These are phyloP conservation scores for Steinernema scapterisci DNA, from an alignment of 2,888 invertebrate species.

Conservation along the genomic window DNA sequence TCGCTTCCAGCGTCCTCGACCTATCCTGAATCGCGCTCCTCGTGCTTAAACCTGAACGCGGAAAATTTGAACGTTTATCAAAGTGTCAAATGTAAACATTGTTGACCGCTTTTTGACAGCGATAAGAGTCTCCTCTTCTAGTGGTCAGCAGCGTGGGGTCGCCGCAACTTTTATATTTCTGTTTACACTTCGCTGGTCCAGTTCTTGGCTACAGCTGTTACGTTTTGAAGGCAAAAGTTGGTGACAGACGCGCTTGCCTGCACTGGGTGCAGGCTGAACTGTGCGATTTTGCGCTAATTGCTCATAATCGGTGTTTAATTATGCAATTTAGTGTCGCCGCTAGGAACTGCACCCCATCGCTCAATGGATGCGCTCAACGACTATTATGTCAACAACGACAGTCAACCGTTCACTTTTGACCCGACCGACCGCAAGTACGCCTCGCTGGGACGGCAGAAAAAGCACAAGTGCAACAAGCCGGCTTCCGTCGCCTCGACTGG, in stretches of 20 bases:
- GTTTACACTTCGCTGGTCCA: conserved; percentile 1
- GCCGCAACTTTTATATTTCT: conserved; percentile 19
- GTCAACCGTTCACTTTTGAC: conserved; percentile 23
- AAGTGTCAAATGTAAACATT: too few species aligned
- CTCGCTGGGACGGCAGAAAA: conserved; percentile 20
- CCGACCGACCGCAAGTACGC: conserved; percentile 22
- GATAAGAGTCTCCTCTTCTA: not conserved
- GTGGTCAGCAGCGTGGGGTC: not conserved
- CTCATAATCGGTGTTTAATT: conserved; percentile 23
- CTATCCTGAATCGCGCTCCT: too few species aligned
- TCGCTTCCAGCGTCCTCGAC: too few species aligned
- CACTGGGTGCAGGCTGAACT: not conserved
- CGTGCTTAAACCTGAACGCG: too few species aligned
- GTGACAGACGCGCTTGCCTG: conserved; percentile 1
- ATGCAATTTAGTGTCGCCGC: conserved; percentile 31
- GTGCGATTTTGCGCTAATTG: conserved; percentile 14
- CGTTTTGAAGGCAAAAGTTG: not conserved
- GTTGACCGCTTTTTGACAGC: not conserved
- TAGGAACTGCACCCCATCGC: conserved; percentile 32
- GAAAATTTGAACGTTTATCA: too few species aligned
- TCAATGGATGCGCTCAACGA: conserved; percentile 47
- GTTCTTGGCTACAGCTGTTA: not conserved
- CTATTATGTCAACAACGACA: conserved; percentile 26
- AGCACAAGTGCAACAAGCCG: conserved; percentile 31
- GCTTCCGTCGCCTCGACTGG: conserved; percentile 4